Conservation (phyloP, 2,797 vertebrate genomes). For the Channallabes apus region DNA sequence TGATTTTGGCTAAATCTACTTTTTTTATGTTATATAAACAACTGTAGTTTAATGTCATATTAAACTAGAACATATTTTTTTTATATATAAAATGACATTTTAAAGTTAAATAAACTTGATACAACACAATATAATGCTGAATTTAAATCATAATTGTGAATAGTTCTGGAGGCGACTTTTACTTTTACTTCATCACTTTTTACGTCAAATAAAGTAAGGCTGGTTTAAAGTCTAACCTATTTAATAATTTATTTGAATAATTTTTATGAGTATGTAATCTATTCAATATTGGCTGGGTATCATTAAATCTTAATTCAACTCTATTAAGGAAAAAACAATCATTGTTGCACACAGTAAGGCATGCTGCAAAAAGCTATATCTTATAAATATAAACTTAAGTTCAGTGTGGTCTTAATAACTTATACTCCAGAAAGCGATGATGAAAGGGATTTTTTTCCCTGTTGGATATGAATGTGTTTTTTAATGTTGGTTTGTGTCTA, state of each 20-base stretch:
- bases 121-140: not conserved
- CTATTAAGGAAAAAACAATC: not conserved
- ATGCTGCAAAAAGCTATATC: not conserved
- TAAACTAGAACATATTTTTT: not conserved
- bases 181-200: not conserved
- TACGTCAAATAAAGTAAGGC: not conserved
- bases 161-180: not conserved
- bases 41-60: not conserved
- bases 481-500: not conserved
- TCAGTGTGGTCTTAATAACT: not conserved
- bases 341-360: not conserved
- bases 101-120: not conserved
- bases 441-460: too few species aligned
- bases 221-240: not conserved
- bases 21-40: not conserved
- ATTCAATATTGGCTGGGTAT: not conserved
- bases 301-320: not conserved
- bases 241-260: not conserved
- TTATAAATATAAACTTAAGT: not conserved
- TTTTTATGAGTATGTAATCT: too few species aligned
- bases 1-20: slow-evolving; percentile 3
- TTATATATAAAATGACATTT: not conserved
- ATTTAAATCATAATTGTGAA: not conserved
- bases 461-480: not conserved
- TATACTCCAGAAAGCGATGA: too few species aligned